A percentile compares a stretch with the other conserved stretches of the same genome.
Evolutionary conservation across 2,888 invertebrate genomes (phyloP).

Genomic region (Troides oblongomaculatus): DNA sequence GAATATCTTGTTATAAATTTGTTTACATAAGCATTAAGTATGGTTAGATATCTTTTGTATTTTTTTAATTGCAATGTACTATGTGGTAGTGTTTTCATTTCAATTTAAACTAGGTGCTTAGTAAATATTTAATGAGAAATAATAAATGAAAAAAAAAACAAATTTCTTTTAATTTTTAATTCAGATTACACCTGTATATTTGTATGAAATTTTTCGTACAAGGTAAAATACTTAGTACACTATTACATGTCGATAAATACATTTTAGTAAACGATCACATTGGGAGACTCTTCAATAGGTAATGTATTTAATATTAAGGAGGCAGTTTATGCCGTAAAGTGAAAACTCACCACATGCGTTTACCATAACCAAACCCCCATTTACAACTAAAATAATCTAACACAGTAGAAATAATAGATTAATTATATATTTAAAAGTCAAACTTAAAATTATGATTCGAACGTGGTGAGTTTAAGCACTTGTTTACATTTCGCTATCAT

Average conservation of each 20-base stretch:
- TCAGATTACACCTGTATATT: conserved; percentile 64
- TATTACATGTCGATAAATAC: conserved; percentile 63
- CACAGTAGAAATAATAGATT: conserved; percentile 12
- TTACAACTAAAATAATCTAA: conserved; percentile 38
- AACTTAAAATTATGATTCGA: conserved; percentile 45
- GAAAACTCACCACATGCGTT: conserved; percentile 77
- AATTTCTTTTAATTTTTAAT: conserved; percentile 51
- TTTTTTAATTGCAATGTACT: too few species aligned
- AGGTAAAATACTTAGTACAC: conserved; percentile 58
- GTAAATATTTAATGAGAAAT: too few species aligned
- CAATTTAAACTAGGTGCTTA: too few species aligned
- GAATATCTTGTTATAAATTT: too few species aligned
- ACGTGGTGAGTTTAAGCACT: conserved; percentile 77
- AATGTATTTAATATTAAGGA: conserved; percentile 60
- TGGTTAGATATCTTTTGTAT: too few species aligned
- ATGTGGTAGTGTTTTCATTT: too few species aligned
- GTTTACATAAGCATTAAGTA: too few species aligned
- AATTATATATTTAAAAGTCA: conserved; percentile 32
- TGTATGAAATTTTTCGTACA: conserved; percentile 65
- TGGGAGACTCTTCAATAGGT: conserved; percentile 54
- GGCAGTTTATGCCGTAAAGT: conserved; percentile 58
- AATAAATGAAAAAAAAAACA: background rate
- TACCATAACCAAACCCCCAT: conserved; percentile 64
- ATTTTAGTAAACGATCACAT: conserved; percentile 73
- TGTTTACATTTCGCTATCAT: conserved; percentile 33